Percentiles rank a stretch among this genome's conserved stretches.
These are phyloP conservation scores for Drosophila virilis DNA, from an alignment of 1,140 invertebrate genomes.

Conservation along the genomic window DNA sequence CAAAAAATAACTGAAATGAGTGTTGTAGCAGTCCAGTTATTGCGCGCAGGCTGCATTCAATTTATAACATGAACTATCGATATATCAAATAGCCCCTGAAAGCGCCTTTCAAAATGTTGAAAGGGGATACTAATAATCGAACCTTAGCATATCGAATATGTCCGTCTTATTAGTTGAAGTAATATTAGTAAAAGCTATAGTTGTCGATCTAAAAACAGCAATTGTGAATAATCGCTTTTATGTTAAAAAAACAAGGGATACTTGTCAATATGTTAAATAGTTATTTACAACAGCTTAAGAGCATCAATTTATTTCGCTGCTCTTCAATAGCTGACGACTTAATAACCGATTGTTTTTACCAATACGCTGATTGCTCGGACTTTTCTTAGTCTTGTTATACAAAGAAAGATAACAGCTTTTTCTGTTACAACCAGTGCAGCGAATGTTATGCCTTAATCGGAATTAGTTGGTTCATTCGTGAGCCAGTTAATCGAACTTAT, in stretches of 20 bases:
- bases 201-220: not conserved
- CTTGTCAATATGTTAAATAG: too few species aligned
- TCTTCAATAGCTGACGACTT: not conserved
- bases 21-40: not conserved
- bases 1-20: constrained; percentile 9
- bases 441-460: not conserved
- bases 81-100: not conserved
- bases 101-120: not conserved
- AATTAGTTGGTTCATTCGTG: not conserved
- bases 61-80: constrained; percentile 1
- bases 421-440: not conserved
- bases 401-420: not conserved
- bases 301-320: not conserved
- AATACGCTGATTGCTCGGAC: too few species aligned
- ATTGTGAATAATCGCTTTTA: not conserved
- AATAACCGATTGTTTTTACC: too few species aligned
- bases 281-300: too few species aligned
- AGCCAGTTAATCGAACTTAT: constrained; percentile 1
- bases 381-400: too few species aligned
- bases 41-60: not conserved
- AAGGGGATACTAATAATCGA: not conserved
- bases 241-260: not conserved
- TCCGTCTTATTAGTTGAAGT: not conserved
- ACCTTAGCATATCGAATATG: not conserved
- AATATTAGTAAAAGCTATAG: too few species aligned